Evolutionary conservation across 2,797 vertebrate genomes (phyloP), one percentile per base, ranked within the genome.

Genomic region (Onychomys leucogaster): DNA sequence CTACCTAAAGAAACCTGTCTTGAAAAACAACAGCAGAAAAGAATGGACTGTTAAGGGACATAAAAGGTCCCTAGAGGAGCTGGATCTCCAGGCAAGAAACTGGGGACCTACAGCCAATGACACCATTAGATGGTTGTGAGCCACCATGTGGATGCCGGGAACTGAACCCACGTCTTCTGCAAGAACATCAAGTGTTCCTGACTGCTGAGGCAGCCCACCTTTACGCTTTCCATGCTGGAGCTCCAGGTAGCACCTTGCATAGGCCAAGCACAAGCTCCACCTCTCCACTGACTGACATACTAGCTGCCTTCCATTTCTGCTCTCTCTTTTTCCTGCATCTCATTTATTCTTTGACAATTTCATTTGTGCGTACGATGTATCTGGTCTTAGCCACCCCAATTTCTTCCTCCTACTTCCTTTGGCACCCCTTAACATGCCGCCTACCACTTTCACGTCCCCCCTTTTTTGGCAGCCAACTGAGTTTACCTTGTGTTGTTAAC

Each of bases 371-470:
- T 69, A 25, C 83, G 21, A 43, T 2, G 2, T 61, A 6, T 83
- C 57, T 65, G 17, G 49, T 67, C 32, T n/a, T 25, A n/a, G 6
- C 21, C 83, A 49, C 29, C 12, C 43, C 83, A 4, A 14, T 46
- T 6, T 17, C 41, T 82, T 27, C 59, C 27, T 83, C 37, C 37
- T 41, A 41, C 17, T 11, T 46, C 37, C 25, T 43, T 59, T 84
- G 82, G 46, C 27, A 65, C 41, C 82, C 59, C 55, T 21, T 11
- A 19, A 83, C 59, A 83, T 46, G 16, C 41, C 59, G 5, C 29
- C 32, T 25, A 32, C 61, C 11, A 2, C 12, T n/a, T 11, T n/a
- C 0, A 8, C 2, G 9, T 0, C 16, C 21, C 25, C 4, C 4
- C 4, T 19, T 55, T 25, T 8, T 41, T 19, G 7, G 83, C 29